Evolutionary conservation across 2,113 vertebrate genomes (phyloP).

Genomic region (Lynx canadensis): DNA sequence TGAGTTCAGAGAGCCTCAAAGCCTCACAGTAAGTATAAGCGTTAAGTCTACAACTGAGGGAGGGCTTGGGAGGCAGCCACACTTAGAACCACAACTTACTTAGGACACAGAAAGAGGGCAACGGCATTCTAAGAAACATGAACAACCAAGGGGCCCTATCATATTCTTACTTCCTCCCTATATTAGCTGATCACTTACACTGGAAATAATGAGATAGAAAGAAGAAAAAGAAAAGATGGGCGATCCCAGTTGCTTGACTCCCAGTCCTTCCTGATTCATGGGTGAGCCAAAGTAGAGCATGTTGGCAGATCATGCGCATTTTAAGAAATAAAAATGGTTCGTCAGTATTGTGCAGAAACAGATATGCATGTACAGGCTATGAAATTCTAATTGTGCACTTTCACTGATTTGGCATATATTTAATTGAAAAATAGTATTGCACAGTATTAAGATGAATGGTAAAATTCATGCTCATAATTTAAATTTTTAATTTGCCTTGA

Average conservation of each 20-base stretch:
- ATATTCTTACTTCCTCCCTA: not conserved
- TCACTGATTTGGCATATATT: not conserved
- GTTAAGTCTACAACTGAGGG: not conserved
- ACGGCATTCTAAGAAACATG: not conserved
- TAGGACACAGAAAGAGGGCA: not conserved
- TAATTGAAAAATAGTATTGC: not conserved
- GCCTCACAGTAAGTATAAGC: not conserved
- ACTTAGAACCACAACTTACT: not conserved
- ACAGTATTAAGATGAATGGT: not conserved
- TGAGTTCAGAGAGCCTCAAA: not conserved
- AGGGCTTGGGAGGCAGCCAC: not conserved
- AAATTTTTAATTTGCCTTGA: not conserved
- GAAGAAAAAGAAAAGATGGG: not conserved
- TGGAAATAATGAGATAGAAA: not conserved
- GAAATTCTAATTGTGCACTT: not conserved
- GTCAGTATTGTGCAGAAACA: not conserved
- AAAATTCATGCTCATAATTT: not conserved
- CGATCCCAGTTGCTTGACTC: not conserved
- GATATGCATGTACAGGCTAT: not conserved
- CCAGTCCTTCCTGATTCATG: not conserved
- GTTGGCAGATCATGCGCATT: not conserved
- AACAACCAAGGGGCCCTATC: not conserved
- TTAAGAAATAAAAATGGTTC: not conserved
- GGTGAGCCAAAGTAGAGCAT: not conserved
- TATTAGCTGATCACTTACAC: not conserved